phyloP scores from a whole-genome alignment of 2,888 invertebrate genomes.

The Heteromurus nitidus region DNA sequence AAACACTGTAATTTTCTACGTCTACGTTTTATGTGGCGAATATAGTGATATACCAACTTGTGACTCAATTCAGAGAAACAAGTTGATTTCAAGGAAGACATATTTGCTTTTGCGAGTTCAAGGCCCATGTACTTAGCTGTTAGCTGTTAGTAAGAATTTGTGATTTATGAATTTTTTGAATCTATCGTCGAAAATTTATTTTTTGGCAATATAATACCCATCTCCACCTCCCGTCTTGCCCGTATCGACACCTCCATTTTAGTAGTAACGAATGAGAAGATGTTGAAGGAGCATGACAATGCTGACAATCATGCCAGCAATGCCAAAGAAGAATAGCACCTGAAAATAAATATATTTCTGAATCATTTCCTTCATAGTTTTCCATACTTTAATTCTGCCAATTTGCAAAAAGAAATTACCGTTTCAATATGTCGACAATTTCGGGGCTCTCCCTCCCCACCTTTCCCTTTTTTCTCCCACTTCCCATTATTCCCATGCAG shows the following conservation, averaged over 20 bases:
- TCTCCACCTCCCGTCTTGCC: too few species aligned
- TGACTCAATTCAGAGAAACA: not conserved
- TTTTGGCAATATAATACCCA: too few species aligned
- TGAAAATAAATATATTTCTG: constrained; percentile 25
- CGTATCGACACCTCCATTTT: too few species aligned
- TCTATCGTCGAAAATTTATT: too few species aligned
- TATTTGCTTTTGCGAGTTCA: constrained; percentile 20
- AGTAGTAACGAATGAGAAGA: constrained; percentile 39
- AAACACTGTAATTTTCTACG: too few species aligned
- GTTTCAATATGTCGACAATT: constrained; percentile 48
- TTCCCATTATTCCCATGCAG: not conserved
- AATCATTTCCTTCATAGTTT: too few species aligned
- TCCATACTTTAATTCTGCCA: too few species aligned
- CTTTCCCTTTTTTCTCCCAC: not conserved
- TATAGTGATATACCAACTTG: constrained; percentile 54
- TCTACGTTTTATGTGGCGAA: too few species aligned
- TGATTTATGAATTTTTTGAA: too few species aligned
- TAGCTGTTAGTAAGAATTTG: too few species aligned
- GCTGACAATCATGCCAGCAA: constrained; percentile 56
- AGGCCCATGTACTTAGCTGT: constrained; percentile 37
- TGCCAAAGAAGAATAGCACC: constrained; percentile 60
- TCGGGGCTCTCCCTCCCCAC: not conserved
- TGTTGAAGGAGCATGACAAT: constrained; percentile 52
- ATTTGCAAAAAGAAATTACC: too few species aligned
- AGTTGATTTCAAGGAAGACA: constrained; percentile 59